A percentile compares a stretch with the other conserved stretches of the same genome.
Evolutionary conservation across 2,113 vertebrate species (phyloP).

Genomic region (Polyodon spathula): DNA sequence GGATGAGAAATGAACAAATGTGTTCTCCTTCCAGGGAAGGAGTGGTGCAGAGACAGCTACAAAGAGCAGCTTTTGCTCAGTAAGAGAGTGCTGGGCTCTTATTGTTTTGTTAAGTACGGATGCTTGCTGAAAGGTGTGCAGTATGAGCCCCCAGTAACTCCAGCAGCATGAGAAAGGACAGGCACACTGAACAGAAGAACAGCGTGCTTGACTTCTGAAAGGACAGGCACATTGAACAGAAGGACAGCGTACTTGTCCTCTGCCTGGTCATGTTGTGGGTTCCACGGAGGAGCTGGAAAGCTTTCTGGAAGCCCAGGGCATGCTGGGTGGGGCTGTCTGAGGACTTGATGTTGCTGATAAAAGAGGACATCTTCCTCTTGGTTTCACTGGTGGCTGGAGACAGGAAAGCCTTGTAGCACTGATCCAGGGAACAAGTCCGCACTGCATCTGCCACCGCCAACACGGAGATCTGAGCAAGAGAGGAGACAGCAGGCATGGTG

Average conservation of each 20-base stretch:
- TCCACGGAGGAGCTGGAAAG: conserved; percentile 86
- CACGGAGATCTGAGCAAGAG: conserved; percentile 71
- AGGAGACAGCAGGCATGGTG: neutral
- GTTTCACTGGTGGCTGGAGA: conserved; percentile 96
- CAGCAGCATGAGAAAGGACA: no score
- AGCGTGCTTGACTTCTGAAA: no score
- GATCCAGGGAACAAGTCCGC: conserved; percentile 88
- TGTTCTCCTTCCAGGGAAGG: no score
- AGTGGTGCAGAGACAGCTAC: no score
- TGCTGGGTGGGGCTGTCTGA: conserved; percentile 85
- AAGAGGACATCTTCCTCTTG: conserved; percentile 93
- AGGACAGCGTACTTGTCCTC: conserved; percentile 67
- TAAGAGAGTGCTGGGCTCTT: no score
- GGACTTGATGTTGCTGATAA: conserved; percentile 76
- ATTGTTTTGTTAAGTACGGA: no score
- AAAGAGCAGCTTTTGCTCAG: no score
- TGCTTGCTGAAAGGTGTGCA: no score
- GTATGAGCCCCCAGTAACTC: no score
- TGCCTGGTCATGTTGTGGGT: conserved; percentile 75
- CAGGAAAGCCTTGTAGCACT: conserved; percentile 89
- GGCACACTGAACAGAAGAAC: neutral
- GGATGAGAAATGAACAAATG: no score
- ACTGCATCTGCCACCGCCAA: conserved; percentile 79
- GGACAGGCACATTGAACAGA: neutral
- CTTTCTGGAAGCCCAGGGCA: conserved; percentile 83